A percentile compares a stretch with the other conserved stretches of the same genome.
These are phyloP conservation scores for Hermetia illucens DNA, from an alignment of 1,140 invertebrate genomes.

Conservation along the genomic window DNA sequence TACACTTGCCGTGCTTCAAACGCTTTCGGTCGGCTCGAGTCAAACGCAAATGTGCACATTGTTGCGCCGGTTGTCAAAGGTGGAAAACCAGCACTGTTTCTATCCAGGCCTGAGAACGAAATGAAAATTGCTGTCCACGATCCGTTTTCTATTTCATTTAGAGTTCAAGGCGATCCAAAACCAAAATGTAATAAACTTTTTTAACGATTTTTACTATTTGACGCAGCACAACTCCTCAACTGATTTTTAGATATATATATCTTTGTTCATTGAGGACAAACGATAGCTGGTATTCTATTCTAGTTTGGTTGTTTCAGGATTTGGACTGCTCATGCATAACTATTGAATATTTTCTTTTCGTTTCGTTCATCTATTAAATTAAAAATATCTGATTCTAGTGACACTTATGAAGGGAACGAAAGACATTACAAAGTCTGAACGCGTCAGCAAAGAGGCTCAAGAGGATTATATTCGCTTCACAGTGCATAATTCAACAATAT, in stretches of 20 bases:
- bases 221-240: no score
- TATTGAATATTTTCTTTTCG: no score
- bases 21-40: slow-evolving; percentile 59
- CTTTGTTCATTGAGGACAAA: no score
- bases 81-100: slow-evolving; percentile 61
- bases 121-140: slow-evolving; percentile 59
- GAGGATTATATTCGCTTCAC: slow-evolving; percentile 77
- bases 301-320: no score
- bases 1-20: slow-evolving; percentile 76
- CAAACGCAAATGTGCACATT: slow-evolving; percentile 50
- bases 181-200: slow-evolving; percentile 74
- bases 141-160: slow-evolving; percentile 65
- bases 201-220: slow-evolving; percentile 3
- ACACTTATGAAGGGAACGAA: slow-evolving; percentile 71
- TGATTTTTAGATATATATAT: no score
- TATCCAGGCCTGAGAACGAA: slow-evolving; percentile 59
- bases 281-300: no score
- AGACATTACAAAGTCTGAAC: slow-evolving; percentile 62
- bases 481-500: slow-evolving; percentile 64
- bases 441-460: slow-evolving; percentile 64
- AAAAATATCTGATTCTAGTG: slow-evolving; percentile 48
- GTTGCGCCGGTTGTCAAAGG: slow-evolving; percentile 42
- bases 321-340: no score
- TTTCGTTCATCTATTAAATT: no score
- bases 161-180: slow-evolving; percentile 63